phyloP scores from a whole-genome alignment of 2,113 vertebrate genomes.

The Leucoraja erinaceus region DNA sequence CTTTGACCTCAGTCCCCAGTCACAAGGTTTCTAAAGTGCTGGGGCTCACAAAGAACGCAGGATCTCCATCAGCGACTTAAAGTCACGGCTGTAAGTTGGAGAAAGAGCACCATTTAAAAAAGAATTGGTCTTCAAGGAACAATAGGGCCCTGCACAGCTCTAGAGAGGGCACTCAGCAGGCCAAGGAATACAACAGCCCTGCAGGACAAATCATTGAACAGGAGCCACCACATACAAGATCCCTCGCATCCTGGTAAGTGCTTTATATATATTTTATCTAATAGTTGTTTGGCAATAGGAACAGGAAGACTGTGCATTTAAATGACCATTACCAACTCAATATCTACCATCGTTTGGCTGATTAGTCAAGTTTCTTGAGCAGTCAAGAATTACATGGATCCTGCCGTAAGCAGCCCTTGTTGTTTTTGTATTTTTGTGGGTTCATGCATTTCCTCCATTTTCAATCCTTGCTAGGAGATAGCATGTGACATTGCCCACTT shows the following conservation, averaged over 20 bases:
- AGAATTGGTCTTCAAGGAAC: slow-evolving; percentile 21
- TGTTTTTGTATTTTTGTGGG: neutral
- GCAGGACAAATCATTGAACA: neutral
- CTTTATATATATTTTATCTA: neutral
- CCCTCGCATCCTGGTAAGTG: slow-evolving; percentile 15
- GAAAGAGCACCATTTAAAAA: slow-evolving; percentile 16
- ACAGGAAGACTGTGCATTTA: neutral
- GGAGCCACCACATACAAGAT: neutral
- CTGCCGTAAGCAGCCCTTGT: neutral
- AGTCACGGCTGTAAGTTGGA: slow-evolving; percentile 29
- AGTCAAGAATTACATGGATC: neutral
- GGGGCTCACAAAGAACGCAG: slow-evolving; percentile 15
- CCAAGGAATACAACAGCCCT: neutral
- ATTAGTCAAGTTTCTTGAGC: neutral
- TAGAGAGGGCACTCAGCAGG: slow-evolving; percentile 17
- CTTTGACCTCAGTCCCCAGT: slow-evolving; percentile 32
- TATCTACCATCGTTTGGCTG: neutral
- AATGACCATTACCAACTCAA: neutral
- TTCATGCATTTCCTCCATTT: neutral
- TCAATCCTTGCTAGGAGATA: neutral
- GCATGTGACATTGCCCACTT: neutral
- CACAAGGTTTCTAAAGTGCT: slow-evolving; percentile 26
- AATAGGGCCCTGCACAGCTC: neutral
- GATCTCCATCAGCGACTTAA: slow-evolving; percentile 7
- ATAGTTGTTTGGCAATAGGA: neutral